Conservation (phyloP, 2,113 vertebrate species). For the Apodemus sylvaticus region DNA sequence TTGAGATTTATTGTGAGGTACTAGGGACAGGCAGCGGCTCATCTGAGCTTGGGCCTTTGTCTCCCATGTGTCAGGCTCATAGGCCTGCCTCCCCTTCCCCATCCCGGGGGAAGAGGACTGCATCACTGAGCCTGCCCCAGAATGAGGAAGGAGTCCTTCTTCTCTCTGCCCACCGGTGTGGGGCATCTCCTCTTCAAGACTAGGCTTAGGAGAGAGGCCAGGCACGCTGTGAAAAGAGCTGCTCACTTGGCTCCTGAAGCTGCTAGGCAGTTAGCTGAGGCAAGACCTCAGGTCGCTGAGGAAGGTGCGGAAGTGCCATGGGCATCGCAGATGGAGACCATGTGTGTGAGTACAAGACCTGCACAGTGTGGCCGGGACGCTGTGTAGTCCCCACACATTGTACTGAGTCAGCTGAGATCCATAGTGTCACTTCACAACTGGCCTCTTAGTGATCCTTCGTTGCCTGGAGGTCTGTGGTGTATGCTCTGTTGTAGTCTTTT, state of each 20-base stretch:
- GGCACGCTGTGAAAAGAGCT: not conserved
- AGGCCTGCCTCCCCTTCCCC: not conserved
- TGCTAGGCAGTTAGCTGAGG: not conserved
- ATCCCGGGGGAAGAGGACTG: not conserved
- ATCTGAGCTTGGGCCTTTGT: not conserved
- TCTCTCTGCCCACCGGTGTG: not conserved
- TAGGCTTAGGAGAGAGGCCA: not conserved
- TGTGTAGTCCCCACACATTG: not conserved
- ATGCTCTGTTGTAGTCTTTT: not conserved
- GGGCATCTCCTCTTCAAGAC: fast-evolving
- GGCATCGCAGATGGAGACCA: not conserved
- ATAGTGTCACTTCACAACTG: not conserved
- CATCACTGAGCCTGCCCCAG: not conserved
- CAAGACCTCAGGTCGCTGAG: not conserved
- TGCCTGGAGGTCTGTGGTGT: not conserved
- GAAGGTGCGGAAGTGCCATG: not conserved
- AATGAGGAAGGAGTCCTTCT: not conserved
- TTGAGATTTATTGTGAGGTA: not conserved
- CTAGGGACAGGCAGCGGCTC: not conserved
- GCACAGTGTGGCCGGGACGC: not conserved
- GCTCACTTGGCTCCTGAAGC: not conserved
- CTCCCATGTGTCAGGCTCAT: not conserved
- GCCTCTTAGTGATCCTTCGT: not conserved
- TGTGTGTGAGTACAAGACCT: not conserved
- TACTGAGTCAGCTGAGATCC: not conserved